Base-by-base conservation (phyloP, 2,113 vertebrate genomes). In the Arvicanthis niloticus region DNA sequence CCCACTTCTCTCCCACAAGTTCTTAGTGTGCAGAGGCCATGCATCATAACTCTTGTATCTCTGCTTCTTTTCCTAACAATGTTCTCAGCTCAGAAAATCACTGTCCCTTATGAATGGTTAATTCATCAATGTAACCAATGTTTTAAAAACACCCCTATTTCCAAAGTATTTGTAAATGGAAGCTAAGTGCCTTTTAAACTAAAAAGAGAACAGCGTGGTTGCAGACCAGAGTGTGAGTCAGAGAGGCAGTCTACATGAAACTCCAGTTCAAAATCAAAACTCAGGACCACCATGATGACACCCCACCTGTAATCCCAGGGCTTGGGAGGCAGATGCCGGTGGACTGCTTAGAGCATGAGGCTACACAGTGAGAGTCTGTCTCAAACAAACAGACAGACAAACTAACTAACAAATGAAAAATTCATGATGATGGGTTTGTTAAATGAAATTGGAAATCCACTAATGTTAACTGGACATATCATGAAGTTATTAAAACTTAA, bases 221-320 rank as follows among this genome's bases (percentile, higher is more conserved):
- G 13, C 0, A 82, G 68, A 93, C 37, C n/a, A 78, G 29, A 92
- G n/a, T 13, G 67, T 13, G 77, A 67, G 78, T 84, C 45, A 89
- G 53, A 92, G 40, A 85, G 40, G 67, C 60, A 68, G 78, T 91
- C 45, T 92, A 40, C 80, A 58, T 16, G 48, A 26, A 76, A 95
- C 24, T 48, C 65, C 40, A 86, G 53, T 94, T 96, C 81, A 95
- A 97, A 95, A 94, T 90, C 78, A 68, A 96, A 93, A 94, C 86
- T 95, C 93, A 89, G 34, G 9, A 81, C 34, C 19, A 81, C 17
- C 17, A 10, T 81, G 51, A 53, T 78, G 29, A 29, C 16, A 1
- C 67, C 51, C 21, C 11, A 34, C 4, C n/a, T 73, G 10, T 42
- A 22, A 73, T 22, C 19, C 72, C n/a, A 73, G n/a, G 19, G 9